Evolutionary conservation across 2,888 invertebrate species (phyloP).

Genomic region (Orgyia antiqua): DNA sequence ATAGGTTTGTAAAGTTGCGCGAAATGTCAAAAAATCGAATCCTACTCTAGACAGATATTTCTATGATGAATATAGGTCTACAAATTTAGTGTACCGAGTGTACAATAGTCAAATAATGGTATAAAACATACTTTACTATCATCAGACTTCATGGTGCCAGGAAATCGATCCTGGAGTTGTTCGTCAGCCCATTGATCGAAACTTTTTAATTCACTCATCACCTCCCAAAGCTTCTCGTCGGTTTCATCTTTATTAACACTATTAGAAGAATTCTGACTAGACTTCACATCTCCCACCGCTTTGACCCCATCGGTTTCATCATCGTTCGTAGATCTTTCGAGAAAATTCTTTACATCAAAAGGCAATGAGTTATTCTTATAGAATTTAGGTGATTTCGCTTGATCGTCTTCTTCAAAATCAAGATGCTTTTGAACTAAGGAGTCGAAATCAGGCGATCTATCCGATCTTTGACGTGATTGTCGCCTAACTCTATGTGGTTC

Average conservation of each 20-base stretch:
- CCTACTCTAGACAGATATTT: too few species aligned
- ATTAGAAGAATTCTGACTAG: constrained; percentile 41
- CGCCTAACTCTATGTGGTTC: constrained; percentile 44
- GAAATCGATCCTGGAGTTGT: constrained; percentile 47
- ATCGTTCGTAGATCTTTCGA: constrained; percentile 36
- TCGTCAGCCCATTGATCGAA: constrained; percentile 69
- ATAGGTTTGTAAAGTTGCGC: too few species aligned
- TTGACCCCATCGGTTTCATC: constrained; percentile 35
- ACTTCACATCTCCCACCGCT: constrained; percentile 33
- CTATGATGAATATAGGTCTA: too few species aligned
- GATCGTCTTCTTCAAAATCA: constrained; percentile 52
- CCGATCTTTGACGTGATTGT: constrained; percentile 28
- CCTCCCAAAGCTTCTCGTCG: constrained; percentile 60
- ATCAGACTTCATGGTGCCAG: constrained; percentile 49
- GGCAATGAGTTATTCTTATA: constrained; percentile 57
- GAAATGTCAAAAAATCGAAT: too few species aligned
- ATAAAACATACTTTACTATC: constrained; percentile 56
- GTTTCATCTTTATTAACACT: constrained; percentile 33
- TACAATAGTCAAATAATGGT: background rate
- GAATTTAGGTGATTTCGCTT: constrained; percentile 48
- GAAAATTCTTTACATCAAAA: constrained; percentile 45
- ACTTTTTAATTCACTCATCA: constrained; percentile 61
- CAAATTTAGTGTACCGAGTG: too few species aligned
- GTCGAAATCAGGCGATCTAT: constrained; percentile 43
- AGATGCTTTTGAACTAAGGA: constrained; percentile 51